phyloP scores from a whole-genome alignment of 2,888 invertebrate species.

The Pammene fasciana region DNA sequence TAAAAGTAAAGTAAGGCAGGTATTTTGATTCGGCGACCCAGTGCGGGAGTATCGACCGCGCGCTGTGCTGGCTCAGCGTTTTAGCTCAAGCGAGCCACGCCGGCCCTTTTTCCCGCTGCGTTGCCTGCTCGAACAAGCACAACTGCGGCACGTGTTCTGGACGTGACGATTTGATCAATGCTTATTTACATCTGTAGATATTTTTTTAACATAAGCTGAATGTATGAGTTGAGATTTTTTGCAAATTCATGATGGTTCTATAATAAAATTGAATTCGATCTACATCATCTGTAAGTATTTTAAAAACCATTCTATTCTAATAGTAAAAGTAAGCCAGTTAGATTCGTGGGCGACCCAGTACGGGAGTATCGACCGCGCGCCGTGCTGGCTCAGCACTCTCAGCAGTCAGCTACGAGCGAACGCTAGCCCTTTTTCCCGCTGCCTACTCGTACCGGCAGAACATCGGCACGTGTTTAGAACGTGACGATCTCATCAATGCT shows the following conservation, averaged over 20 bases:
- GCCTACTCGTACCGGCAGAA: not conserved
- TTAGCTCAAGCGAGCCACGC: not conserved
- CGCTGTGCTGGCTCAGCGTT: conserved; percentile 24
- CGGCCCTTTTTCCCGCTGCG: conserved; percentile 16
- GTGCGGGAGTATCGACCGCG: conserved; percentile 33
- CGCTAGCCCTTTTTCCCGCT: conserved; percentile 22
- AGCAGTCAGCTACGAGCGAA: not conserved
- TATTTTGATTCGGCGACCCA: conserved; percentile 25
- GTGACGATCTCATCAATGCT: conserved; percentile 2
- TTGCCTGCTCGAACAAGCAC: not conserved
- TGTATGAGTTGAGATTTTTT: too few relatives aligned
- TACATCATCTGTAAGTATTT: too few relatives aligned
- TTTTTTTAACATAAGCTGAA: too few relatives aligned
- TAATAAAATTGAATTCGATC: too few relatives aligned
- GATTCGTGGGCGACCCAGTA: conserved; percentile 26
- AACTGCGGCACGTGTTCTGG: conserved; percentile 19
- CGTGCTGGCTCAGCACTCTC: conserved; percentile 27
- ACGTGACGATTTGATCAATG: conserved; percentile 9
- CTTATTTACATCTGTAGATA: conserved; percentile 1
- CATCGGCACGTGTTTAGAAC: conserved; percentile 22
- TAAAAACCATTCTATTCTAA: not conserved
- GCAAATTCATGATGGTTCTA: not conserved
- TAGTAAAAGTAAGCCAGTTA: conserved; percentile 1
- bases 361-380: conserved; percentile 31
- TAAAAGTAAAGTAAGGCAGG: conserved; percentile 13